phyloP scores from a whole-genome alignment of 2,888 invertebrate species.

The Ectemnius cavifrons region DNA sequence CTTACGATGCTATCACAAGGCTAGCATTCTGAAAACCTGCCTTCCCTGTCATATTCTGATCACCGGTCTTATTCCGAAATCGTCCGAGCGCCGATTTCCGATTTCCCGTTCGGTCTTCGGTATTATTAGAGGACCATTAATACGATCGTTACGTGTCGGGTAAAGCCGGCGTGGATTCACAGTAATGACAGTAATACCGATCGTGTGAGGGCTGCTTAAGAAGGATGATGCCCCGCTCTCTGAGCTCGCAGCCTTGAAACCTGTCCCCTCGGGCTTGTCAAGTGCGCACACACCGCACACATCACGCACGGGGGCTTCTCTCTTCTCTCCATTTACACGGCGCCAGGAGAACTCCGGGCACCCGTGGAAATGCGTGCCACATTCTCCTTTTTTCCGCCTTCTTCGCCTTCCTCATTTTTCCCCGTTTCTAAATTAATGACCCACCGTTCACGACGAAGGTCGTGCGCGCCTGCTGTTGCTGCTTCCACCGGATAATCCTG shows the following conservation, averaged over 20 bases:
- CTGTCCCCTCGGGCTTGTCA: conserved; percentile 56
- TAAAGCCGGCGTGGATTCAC: too few species aligned
- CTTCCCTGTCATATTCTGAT: too few species aligned
- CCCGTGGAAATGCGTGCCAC: conserved; percentile 57
- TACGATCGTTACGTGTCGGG: too few species aligned
- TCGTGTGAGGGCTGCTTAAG: too few species aligned
- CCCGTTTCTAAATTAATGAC: conserved; percentile 59
- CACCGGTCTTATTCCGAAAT: too few species aligned
- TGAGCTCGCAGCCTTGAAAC: conserved; percentile 60
- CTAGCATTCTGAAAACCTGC: too few species aligned
- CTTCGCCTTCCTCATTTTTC: neutral
- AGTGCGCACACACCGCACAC: conserved; percentile 45
- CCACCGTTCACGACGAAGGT: conserved; percentile 54
- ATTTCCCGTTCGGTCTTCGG: too few species aligned
- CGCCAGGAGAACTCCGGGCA: conserved; percentile 48
- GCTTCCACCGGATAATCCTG: conserved; percentile 49
- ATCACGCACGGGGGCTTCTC: too few species aligned
- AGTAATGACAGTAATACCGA: too few species aligned
- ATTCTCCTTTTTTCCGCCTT: conserved; percentile 4
- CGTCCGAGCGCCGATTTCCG: too few species aligned
- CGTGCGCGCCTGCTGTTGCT: conserved; percentile 18
- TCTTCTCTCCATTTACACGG: conserved; percentile 57
- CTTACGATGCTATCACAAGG: too few species aligned
- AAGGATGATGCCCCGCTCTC: conserved; percentile 18
- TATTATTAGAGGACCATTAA: too few species aligned